These are phyloP conservation scores for Eristalis tenax DNA, from an alignment of 2,888 invertebrate species.

Conservation along the genomic window DNA sequence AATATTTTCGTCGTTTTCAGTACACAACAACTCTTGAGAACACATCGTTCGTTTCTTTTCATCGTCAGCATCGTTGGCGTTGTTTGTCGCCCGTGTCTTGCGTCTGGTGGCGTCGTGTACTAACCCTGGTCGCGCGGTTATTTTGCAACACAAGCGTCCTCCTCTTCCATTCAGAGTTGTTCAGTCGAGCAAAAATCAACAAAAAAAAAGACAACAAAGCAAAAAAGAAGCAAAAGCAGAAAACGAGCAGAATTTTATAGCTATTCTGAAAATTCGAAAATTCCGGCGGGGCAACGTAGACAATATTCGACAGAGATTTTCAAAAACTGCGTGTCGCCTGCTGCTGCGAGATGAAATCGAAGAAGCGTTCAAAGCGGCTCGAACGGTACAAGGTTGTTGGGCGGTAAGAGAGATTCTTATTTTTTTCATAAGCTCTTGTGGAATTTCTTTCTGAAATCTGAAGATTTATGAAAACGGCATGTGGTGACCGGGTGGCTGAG, in stretches of 20 bases:
- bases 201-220: too few species aligned
- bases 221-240: too few species aligned
- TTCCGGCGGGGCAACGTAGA: background rate
- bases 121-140: background rate
- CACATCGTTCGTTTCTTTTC: too few species aligned
- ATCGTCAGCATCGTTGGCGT: background rate
- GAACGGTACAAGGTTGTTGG: conserved; percentile 20
- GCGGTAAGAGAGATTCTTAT: conserved; percentile 8
- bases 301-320: background rate
- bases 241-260: conserved; percentile 21
- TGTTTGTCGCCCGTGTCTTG: background rate
- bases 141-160: conserved; percentile 20
- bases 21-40: background rate
- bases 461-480: background rate
- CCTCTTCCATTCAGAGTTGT: conserved; percentile 18
- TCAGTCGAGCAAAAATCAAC: too few species aligned
- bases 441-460: conserved; percentile 17
- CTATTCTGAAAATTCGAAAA: conserved; percentile 18
- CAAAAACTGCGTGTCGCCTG: background rate
- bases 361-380: background rate
- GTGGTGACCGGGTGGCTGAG: background rate
- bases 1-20: background rate
- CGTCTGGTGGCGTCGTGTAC: background rate
- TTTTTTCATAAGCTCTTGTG: conserved; percentile 29
- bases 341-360: background rate